phyloP scores from a whole-genome alignment of 2,113 vertebrate genomes.

The Xiphias gladius region DNA sequence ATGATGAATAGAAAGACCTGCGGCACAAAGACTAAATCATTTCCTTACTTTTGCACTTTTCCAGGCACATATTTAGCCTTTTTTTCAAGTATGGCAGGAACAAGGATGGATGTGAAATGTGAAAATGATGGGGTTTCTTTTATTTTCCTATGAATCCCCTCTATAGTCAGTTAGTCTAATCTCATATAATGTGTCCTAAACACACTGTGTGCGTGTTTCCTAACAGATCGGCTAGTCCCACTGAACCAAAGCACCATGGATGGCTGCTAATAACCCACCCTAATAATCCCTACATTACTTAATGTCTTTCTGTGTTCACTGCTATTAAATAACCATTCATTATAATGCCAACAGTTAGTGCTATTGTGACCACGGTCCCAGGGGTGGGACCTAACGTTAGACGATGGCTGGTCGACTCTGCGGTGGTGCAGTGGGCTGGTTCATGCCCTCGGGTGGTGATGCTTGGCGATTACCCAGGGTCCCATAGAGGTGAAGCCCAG shows the following conservation, averaged over 20 bases:
- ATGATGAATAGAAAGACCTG: conserved; percentile 74
- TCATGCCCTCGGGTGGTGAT: conserved; percentile 64
- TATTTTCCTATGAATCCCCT: conserved; percentile 32
- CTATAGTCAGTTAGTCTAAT: conserved; percentile 33
- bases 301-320: conserved; percentile 65
- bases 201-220: conserved; percentile 51
- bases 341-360: conserved; percentile 66
- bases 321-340: conserved; percentile 76
- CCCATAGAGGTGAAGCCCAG: conserved; percentile 69
- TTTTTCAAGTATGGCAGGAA: conserved; percentile 35
- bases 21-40: conserved; percentile 61
- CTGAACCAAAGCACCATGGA: conserved; percentile 77
- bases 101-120: conserved; percentile 60
- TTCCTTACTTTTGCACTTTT: conserved; percentile 65
- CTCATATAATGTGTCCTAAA: conserved; percentile 52
- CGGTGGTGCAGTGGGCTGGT: conserved; percentile 23
- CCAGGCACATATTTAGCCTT: conserved; percentile 5
- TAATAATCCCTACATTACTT: conserved; percentile 78
- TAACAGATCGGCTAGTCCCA: conserved; percentile 71
- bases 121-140: conserved; percentile 36
- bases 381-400: conserved; percentile 36
- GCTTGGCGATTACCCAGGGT: conserved; percentile 66
- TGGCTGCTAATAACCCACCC: conserved; percentile 82
- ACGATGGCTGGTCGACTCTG: conserved; percentile 30
- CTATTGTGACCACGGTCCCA: conserved; percentile 59